A percentile compares a stretch with the other conserved stretches of the same genome.
Evolutionary conservation across 2,888 invertebrate species (phyloP).

Genomic region (Acanthosepion pharaonis): DNA sequence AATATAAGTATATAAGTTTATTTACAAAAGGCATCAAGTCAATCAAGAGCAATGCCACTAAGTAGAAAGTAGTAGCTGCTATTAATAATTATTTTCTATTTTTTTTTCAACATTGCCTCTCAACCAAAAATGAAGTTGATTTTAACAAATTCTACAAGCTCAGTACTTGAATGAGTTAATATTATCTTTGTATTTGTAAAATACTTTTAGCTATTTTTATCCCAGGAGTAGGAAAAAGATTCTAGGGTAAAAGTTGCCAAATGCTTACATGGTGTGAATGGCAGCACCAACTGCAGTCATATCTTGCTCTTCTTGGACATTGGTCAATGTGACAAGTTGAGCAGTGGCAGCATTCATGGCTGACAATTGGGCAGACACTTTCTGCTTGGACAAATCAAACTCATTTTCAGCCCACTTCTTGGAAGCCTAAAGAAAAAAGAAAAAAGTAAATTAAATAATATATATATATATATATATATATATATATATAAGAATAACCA

Average conservation of each 20-base stretch:
- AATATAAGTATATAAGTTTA: not conserved
- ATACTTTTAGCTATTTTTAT: not conserved
- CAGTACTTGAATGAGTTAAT: not conserved
- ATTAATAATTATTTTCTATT: not conserved
- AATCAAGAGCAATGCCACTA: not conserved
- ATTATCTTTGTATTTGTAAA: not conserved
- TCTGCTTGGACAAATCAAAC: conserved; percentile 95
- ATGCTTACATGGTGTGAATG: conserved; percentile 87
- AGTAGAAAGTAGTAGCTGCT: not conserved
- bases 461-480: too few relatives aligned
- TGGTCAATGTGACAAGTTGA: conserved; percentile 92
- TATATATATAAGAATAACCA: too few relatives aligned
- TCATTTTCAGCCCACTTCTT: conserved; percentile 95
- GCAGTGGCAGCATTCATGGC: conserved; percentile 99
- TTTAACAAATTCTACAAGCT: not conserved
- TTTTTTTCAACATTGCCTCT: not conserved
- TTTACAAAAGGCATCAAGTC: not conserved
- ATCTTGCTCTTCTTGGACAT: conserved; percentile 87
- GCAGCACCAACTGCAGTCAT: conserved; percentile 97
- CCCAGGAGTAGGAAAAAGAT: not conserved
- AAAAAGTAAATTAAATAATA: too few relatives aligned
- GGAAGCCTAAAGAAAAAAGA: conserved; percentile 79
- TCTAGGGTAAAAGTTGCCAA: not conserved
- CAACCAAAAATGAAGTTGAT: not conserved
- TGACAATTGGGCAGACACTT: conserved; percentile 95